phyloP scores from a whole-genome alignment of 2,113 vertebrate genomes.

The Paramormyrops kingsleyae region DNA sequence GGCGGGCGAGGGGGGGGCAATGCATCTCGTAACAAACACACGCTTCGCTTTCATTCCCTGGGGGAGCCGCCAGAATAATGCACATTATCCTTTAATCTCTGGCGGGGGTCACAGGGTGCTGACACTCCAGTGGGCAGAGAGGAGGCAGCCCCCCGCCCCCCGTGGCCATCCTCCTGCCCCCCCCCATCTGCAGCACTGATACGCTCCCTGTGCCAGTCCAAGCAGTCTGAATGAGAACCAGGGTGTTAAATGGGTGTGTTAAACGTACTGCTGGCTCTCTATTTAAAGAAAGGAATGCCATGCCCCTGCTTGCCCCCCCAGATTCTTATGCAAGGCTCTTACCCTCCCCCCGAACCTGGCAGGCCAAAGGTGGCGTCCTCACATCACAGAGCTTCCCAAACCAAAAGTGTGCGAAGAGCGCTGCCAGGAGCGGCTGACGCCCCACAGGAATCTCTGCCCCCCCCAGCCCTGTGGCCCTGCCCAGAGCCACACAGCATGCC shows the following conservation, averaged over 20 bases:
- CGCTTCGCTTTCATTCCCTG: constrained; percentile 19
- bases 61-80: constrained; percentile 18
- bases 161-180: neutral
- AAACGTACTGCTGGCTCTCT: neutral
- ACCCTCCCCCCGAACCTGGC: constrained; percentile 13
- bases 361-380: neutral
- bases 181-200: neutral
- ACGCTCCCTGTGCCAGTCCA: neutral
- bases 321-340: neutral
- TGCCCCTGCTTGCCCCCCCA: neutral
- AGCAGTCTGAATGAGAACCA: neutral
- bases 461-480: neutral
- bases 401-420: neutral
- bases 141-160: neutral
- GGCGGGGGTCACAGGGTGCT: constrained; percentile 13
- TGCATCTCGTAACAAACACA: constrained; percentile 5
- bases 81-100: constrained; percentile 28
- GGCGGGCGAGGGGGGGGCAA: neutral
- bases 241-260: neutral
- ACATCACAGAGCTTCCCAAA: neutral
- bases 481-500: neutral
- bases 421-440: neutral
- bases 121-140: constrained; percentile 4
- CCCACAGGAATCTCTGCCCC: neutral
- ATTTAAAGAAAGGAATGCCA: neutral